These are phyloP conservation scores for Hydrochoerus hydrochaeris DNA, from an alignment of 2,113 vertebrate species.

Conservation along the genomic window DNA sequence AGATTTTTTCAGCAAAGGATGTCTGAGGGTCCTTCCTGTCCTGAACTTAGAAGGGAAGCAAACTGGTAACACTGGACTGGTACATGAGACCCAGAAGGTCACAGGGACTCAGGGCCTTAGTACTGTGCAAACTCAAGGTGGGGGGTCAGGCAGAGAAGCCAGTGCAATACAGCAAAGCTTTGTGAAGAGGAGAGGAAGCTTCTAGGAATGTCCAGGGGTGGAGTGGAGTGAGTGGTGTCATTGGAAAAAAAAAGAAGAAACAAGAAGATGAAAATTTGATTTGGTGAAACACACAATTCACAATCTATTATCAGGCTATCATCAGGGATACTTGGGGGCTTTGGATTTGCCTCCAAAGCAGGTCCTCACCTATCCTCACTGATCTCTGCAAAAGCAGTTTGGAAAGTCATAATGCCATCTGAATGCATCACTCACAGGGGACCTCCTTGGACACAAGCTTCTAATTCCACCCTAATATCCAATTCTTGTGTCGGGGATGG, in stretches of 20 bases:
- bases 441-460: neutral
- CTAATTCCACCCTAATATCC: constrained; percentile 77
- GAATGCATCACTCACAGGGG: neutral
- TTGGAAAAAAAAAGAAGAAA: neutral
- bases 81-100: accelerated
- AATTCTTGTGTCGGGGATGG: constrained; percentile 56
- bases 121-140: accelerated
- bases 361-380: neutral
- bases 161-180: neutral
- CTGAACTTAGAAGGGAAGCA: neutral
- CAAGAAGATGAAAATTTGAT: neutral
- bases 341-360: neutral
- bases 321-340: neutral
- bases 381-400: neutral
- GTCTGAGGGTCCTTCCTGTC: neutral
- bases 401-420: neutral
- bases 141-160: accelerated
- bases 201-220: neutral
- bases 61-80: accelerated
- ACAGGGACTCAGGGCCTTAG: neutral
- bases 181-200: neutral
- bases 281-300: neutral
- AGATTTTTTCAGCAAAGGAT: neutral
- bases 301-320: neutral
- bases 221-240: neutral